These are phyloP conservation scores for Osmerus mordax DNA, from an alignment of 2,113 vertebrate genomes.

Conservation along the genomic window DNA sequence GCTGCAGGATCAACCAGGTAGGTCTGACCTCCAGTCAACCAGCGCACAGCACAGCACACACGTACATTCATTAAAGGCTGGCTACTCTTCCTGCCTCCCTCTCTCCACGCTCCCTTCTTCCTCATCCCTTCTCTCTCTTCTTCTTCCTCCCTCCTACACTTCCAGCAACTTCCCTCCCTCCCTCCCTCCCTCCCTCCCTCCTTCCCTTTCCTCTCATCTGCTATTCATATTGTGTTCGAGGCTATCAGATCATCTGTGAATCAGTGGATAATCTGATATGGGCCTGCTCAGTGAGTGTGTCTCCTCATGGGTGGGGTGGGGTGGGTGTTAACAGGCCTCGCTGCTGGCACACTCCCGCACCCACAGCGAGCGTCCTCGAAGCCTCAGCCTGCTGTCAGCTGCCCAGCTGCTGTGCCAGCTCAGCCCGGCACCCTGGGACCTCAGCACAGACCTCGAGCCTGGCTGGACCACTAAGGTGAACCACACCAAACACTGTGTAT, in stretches of 20 bases:
- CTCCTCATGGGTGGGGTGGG: not conserved
- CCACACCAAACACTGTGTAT: not conserved
- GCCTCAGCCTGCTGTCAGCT: slow-evolving; percentile 77
- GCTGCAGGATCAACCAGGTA: slow-evolving; percentile 76
- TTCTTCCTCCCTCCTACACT: no score
- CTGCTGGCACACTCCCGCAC: slow-evolving; percentile 72
- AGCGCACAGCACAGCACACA: not conserved
- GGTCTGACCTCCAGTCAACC: not conserved
- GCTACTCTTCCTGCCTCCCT: not conserved
- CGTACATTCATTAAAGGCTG: not conserved
- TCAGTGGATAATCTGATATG: no score
- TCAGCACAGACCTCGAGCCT: slow-evolving; percentile 51
- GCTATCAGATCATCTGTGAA: no score
- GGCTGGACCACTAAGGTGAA: slow-evolving; percentile 77
- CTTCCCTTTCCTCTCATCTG: no score
- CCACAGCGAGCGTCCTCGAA: slow-evolving; percentile 63
- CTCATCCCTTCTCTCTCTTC: no score
- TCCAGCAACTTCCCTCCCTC: no score
- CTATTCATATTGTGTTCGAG: no score
- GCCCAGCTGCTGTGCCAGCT: slow-evolving; percentile 76
- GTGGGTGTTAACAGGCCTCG: slow-evolving; percentile 61
- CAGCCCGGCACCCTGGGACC: slow-evolving; percentile 65
- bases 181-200: no score
- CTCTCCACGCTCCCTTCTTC: no score
- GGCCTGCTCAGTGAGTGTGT: not conserved